A percentile compares a stretch with the other conserved stretches of the same genome.
These are phyloP conservation scores for Diarsia dahlii DNA, from an alignment of 2,888 invertebrate genomes.

Conservation along the genomic window DNA sequence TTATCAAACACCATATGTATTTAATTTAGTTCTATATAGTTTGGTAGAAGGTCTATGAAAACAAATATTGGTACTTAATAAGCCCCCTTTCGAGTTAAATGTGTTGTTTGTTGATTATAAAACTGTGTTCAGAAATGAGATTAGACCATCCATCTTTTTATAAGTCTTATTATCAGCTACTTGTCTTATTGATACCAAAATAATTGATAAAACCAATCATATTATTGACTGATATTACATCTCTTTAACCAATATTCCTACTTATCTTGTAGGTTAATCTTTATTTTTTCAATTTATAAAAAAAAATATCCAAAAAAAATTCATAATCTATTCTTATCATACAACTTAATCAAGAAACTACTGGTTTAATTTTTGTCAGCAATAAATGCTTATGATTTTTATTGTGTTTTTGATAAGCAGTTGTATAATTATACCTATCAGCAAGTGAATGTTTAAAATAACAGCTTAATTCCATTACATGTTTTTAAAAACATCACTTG, in stretches of 20 bases:
- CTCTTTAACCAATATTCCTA: neutral
- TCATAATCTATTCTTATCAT: neutral
- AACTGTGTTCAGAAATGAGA: neutral
- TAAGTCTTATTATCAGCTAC: conserved; percentile 2
- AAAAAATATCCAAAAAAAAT: no score
- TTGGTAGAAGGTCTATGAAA: neutral
- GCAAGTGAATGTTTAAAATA: neutral
- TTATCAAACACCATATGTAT: neutral
- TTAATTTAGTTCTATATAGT: neutral
- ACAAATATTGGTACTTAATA: neutral
- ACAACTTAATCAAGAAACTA: conserved; percentile 3
- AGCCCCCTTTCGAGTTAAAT: neutral
- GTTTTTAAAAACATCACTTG: neutral
- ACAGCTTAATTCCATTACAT: neutral
- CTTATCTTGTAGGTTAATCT: conserved; percentile 12
- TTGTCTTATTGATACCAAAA: conserved; percentile 33
- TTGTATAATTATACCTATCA: conserved; percentile 24
- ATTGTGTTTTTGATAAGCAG: conserved; percentile 32
- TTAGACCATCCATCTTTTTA: neutral
- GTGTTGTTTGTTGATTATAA: conserved; percentile 2
- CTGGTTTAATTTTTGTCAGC: conserved; percentile 18
- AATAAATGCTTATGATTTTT: conserved; percentile 7
- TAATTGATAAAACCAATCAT: conserved; percentile 25
- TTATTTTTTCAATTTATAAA: neutral
- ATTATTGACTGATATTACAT: conserved; percentile 7